Base-by-base conservation (phyloP, 2,113 vertebrate genomes). In the Silurus asotus region DNA sequence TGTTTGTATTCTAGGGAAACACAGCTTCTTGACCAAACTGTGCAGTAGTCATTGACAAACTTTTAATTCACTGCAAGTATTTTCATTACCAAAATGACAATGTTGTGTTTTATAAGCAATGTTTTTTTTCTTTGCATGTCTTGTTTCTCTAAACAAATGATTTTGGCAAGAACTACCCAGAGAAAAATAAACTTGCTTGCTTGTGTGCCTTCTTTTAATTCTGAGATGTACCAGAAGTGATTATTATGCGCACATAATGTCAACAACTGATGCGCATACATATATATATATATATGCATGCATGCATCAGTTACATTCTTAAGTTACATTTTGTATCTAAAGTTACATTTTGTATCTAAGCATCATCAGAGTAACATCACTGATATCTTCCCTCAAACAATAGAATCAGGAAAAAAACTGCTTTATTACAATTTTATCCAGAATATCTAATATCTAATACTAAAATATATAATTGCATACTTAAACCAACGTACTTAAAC, bases 111-210 rank as follows among this genome's bases (percentile, higher is more conserved):
- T 15, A 13, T 74, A 58, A 81, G 45, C 56, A 78, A 55, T 14
- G 59, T 8, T 8, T 65, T 8, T 8, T 65, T 78, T 64, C n/a
- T 17, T 85, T 84, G 48, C 85, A 86, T 88, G 4, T 7, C 14
- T 51, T 82, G 53, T 65, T 59, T 3, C 5, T 14, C 14, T 10
- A 83, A 51, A 25, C 55, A 8, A 45, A 25, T 53, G 13, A 49
- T 87, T 45, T 53, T 55, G 48, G n/a, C 51, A 61, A n/a, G n/a
- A 5, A 55, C 25, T 75, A 7, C 20, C 11, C 19, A 23, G 64
- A 19, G 23, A 87, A 70, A 84, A 77, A 84, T 86, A 62, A 87
- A 84, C 48, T 78, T 37, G 79, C 61, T 84, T 84, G 56, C 75
- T 82, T 8, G 78, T 56, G 53, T 49, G 58, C 55, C 75, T 74